phyloP scores from a whole-genome alignment of 2,113 vertebrate species.

The Danio rerio region GRCz12tu NC_133190.1:26431501-26432000 shows the following conservation, averaged over 20 bases:
- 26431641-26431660: conserved; percentile 3
- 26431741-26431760: not conserved
- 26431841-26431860: not conserved
- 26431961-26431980: not conserved
- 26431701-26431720: too few relatives aligned
- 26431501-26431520: conserved; percentile 50
- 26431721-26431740: not conserved
- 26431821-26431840: conserved; percentile 14
- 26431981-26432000: not conserved
- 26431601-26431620: not conserved
- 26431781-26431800: conserved; percentile 25
- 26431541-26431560: conserved; percentile 52
- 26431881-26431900: not conserved
- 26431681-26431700: too few relatives aligned
- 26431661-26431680: not conserved
- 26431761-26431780: not conserved
- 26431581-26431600: conserved; percentile 15
- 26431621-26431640: not conserved
- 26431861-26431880: not conserved
- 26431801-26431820: conserved; percentile 23
- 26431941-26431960: not conserved
- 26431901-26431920: not conserved
- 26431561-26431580: conserved; percentile 42
- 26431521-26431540: conserved; percentile 55
- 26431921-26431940: not conserved